phyloP scores from a whole-genome alignment of 2,797 vertebrate genomes.

The Zalophus californianus region DNA sequence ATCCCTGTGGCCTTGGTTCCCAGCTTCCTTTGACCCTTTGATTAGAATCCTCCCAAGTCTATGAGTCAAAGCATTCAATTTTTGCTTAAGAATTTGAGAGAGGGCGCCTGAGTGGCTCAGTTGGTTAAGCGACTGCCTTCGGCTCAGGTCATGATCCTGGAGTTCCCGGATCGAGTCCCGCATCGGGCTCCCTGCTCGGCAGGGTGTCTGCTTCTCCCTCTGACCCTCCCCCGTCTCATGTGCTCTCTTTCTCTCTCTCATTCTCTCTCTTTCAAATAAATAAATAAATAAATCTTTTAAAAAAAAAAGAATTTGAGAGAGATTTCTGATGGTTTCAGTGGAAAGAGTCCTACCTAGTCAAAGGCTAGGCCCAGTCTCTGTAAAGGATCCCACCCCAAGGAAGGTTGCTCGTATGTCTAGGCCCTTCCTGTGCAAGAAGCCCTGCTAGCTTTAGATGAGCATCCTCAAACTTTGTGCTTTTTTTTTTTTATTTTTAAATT shows the following conservation, averaged over 20 bases:
- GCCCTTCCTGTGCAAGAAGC: not conserved
- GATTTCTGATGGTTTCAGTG: conserved; percentile 13
- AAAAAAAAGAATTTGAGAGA: conserved; percentile 21
- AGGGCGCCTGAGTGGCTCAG: not conserved
- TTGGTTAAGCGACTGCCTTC: too few species aligned
- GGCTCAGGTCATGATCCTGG: too few species aligned
- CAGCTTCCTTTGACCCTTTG: not conserved
- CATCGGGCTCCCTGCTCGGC: too few species aligned
- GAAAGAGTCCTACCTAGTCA: not conserved
- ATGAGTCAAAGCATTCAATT: not conserved
- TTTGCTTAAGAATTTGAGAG: conserved; percentile 53
- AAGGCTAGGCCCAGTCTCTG: not conserved
- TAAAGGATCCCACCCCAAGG: not conserved
- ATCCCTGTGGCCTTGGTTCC: not conserved
- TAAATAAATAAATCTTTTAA: too few species aligned
- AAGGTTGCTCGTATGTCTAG: not conserved
- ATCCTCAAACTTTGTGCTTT: not conserved
- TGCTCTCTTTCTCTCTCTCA: too few species aligned
- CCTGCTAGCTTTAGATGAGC: not conserved
- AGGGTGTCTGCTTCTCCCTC: too few species aligned
- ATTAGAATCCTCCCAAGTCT: not conserved
- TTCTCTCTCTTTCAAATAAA: too few species aligned
- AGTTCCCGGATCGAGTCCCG: too few species aligned
- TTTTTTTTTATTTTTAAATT: not conserved
- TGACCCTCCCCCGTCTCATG: too few species aligned